Conservation (phyloP, 35 echinoderm and acorn worm species). For the Stichopus chloronotus region DNA sequence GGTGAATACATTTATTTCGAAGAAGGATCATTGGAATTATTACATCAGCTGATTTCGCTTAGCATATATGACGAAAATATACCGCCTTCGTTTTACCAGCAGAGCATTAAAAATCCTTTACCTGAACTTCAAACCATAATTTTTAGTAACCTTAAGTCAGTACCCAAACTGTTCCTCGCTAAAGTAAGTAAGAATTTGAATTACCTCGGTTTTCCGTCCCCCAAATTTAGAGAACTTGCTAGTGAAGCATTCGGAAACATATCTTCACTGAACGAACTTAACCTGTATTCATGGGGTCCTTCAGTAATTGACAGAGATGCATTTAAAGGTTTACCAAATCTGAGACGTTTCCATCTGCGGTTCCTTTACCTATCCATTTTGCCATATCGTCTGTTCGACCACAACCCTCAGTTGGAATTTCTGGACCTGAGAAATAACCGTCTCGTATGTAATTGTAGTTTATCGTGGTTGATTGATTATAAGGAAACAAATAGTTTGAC, state of each 20-base stretch:
- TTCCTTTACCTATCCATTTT: neutral
- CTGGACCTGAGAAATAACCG: neutral
- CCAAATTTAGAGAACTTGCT: neutral
- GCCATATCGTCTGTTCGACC: neutral
- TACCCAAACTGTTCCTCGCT: neutral
- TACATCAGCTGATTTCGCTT: neutral
- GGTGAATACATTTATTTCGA: neutral
- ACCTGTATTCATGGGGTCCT: neutral
- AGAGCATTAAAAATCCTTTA: neutral
- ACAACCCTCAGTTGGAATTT: neutral
- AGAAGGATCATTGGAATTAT: neutral
- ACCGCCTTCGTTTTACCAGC: neutral
- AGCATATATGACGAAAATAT: neutral
- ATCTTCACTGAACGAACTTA: neutral
- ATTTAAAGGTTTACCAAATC: neutral
- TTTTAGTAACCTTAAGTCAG: neutral
- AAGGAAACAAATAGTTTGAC: neutral
- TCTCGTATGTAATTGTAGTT: neutral
- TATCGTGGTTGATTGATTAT: neutral
- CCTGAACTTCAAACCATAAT: too few relatives aligned
- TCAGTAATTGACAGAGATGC: neutral
- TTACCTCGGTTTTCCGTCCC: neutral
- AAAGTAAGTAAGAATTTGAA: neutral
- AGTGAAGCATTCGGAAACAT: neutral
- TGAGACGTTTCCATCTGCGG: neutral